Evolutionary conservation across 1,140 invertebrate genomes (phyloP).

Genomic region (Zaprionus capensis): DNA sequence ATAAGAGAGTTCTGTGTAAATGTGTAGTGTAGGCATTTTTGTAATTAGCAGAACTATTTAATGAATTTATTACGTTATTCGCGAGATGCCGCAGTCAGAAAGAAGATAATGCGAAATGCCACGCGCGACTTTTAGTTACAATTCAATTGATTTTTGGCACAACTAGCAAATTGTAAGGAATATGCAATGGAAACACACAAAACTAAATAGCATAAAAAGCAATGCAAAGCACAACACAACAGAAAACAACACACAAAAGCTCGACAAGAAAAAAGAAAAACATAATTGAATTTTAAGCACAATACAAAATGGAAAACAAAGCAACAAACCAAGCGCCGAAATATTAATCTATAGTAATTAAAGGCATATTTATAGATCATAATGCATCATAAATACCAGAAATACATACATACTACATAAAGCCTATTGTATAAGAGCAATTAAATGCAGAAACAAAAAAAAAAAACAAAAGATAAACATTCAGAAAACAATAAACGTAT

Average conservation of each 20-base stretch:
- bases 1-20: conserved; percentile 72
- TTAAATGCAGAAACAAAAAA: conserved; percentile 62
- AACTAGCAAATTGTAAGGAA: conserved; percentile 59
- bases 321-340: conserved; percentile 75
- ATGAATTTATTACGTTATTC: conserved; percentile 75
- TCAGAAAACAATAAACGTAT: conserved; percentile 76
- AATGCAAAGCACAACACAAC: conserved; percentile 16
- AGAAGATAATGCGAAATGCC: conserved; percentile 24
- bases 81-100: conserved; percentile 19
- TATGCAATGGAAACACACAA: conserved; percentile 55
- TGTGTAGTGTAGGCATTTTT: conserved; percentile 79
- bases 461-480: conserved; percentile 62
- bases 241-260: conserved; percentile 36
- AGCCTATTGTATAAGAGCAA: conserved; percentile 74
- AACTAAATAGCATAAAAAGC: conserved; percentile 30
- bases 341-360: conserved; percentile 83
- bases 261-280: conserved; percentile 25
- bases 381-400: conserved; percentile 71
- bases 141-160: conserved; percentile 73
- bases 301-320: conserved; percentile 56
- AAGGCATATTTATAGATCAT: conserved; percentile 80
- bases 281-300: conserved; percentile 66
- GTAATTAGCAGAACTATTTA: conserved; percentile 71
- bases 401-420: conserved; percentile 65
- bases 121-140: conserved; percentile 58